Evolutionary conservation across 2,797 vertebrate genomes (phyloP).

Genomic region (Tolypeutes matacus): DNA sequence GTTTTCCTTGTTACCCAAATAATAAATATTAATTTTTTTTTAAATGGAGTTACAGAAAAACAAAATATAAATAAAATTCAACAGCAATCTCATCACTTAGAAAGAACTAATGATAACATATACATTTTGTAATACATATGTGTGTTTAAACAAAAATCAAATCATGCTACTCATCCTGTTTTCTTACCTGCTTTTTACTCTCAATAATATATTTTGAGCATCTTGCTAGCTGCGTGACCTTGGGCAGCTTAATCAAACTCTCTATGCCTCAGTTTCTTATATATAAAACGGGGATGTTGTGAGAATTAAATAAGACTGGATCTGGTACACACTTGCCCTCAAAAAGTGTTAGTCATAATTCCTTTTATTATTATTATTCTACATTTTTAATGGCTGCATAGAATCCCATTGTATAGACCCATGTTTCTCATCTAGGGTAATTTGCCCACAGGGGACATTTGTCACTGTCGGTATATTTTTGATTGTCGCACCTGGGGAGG

Average conservation of each 20-base stretch:
- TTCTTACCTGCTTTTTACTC: background rate
- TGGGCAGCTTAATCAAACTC: background rate
- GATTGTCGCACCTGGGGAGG: background rate
- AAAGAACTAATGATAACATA: background rate
- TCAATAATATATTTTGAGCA: background rate
- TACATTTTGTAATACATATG: background rate
- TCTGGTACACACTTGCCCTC: background rate
- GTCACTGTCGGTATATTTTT: background rate
- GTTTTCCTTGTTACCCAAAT: background rate
- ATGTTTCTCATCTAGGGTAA: background rate
- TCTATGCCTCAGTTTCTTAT: background rate
- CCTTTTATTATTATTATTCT: background rate
- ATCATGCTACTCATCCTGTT: background rate
- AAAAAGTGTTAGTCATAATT: background rate
- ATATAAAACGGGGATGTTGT: background rate
- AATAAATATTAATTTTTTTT: background rate
- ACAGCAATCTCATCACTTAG: background rate
- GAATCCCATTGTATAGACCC: background rate
- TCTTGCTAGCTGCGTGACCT: background rate
- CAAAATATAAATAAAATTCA: background rate
- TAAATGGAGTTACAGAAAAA: background rate
- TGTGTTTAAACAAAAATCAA: background rate
- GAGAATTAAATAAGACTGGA: background rate
- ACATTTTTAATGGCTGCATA: background rate
- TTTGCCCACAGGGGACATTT: background rate